Conservation (phyloP, 2,113 vertebrate genomes). For the Perognathus longimembris region DNA sequence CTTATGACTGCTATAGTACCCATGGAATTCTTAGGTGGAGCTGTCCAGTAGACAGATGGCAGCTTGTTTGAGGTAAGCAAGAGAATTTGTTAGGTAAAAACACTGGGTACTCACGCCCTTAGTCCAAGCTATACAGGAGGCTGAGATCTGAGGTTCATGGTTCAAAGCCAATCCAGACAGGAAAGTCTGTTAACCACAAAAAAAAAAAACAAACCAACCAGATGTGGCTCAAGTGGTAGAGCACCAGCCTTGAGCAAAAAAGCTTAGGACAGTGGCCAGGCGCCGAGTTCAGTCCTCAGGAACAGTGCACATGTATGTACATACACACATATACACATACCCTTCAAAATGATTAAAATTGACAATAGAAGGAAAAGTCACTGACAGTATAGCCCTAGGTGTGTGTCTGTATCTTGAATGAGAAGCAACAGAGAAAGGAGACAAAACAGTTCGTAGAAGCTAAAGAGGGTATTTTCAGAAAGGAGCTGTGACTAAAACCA, state of each 20-base stretch:
- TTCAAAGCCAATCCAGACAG: too few species aligned
- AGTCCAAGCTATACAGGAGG: too few species aligned
- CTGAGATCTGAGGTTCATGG: too few species aligned
- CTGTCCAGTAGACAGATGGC: background rate
- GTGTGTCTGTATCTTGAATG: background rate
- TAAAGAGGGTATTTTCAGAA: background rate
- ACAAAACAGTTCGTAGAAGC: background rate
- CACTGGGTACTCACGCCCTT: too few species aligned
- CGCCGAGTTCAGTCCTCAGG: too few species aligned
- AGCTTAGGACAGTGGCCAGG: too few species aligned
- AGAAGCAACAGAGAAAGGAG: background rate
- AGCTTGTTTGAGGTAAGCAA: background rate
- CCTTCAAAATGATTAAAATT: background rate
- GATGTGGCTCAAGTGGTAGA: too few species aligned
- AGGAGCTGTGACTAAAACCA: background rate
- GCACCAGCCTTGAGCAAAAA: too few species aligned
- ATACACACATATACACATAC: too few species aligned
- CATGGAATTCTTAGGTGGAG: background rate
- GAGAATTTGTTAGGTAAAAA: constrained; percentile 19
- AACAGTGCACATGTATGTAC: too few species aligned
- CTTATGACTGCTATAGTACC: background rate
- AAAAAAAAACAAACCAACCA: too few species aligned
- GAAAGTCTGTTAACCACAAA: too few species aligned
- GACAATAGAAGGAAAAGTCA: background rate
- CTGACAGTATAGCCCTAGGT: background rate